Percentiles rank a stretch among this genome's conserved stretches.
These are phyloP conservation scores for Drosophila mimica DNA, from an alignment of 2,888 invertebrate species.

Conservation along the genomic window DNA sequence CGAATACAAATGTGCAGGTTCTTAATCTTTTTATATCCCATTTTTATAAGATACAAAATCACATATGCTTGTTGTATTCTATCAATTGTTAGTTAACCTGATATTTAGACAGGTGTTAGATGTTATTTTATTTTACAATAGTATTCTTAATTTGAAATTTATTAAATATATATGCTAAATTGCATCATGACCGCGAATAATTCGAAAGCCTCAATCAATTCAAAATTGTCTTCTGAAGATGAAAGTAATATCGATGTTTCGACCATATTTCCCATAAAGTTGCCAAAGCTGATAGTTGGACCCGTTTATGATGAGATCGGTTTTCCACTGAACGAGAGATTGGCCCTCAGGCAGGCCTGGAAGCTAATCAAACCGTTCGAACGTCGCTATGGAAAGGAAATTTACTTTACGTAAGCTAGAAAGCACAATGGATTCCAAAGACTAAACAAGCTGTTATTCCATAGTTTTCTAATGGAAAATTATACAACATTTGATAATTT, in stretches of 20 bases:
- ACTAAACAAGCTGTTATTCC: neutral
- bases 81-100: neutral
- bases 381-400: conserved; percentile 49
- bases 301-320: conserved; percentile 60
- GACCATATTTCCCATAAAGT: conserved; percentile 67
- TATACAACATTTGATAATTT: conserved; percentile 64
- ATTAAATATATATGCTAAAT: neutral
- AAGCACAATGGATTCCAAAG: neutral
- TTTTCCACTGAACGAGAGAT: conserved; percentile 63
- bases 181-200: conserved; percentile 15
- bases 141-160: conserved; percentile 6
- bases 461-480: conserved; percentile 69
- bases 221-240: conserved; percentile 1
- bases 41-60: neutral
- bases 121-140: neutral
- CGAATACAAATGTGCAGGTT: neutral
- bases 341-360: conserved; percentile 71
- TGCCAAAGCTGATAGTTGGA: conserved; percentile 67
- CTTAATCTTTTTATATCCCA: neutral
- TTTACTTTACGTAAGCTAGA: conserved; percentile 53
- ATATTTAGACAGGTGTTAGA: neutral
- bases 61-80: neutral
- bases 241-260: conserved; percentile 4
- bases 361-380: conserved; percentile 47
- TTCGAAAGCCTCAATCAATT: conserved; percentile 13